Evolutionary conservation across 23 tunicate genomes (phyloP).

Genomic region (Oikopleura vanhoeffeni): DNA sequence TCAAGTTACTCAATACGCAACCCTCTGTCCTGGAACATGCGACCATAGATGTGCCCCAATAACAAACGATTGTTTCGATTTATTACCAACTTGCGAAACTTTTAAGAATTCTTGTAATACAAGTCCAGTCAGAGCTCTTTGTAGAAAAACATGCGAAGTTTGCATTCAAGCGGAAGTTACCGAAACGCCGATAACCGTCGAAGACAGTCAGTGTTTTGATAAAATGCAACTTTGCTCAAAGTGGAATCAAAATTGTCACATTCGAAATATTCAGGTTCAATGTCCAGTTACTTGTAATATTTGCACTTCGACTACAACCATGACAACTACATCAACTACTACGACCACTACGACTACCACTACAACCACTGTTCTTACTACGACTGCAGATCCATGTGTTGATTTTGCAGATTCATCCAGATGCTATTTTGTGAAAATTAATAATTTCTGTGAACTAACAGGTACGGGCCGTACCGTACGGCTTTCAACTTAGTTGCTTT

Average conservation of each 20-base stretch:
- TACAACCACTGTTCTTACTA: not conserved
- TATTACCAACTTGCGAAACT: not conserved
- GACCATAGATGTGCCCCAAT: not conserved
- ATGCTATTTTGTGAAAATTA: not conserved
- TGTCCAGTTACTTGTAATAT: not conserved
- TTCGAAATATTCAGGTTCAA: not conserved
- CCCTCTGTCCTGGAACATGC: not conserved
- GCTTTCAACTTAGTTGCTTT: too few species aligned
- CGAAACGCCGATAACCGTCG: not conserved
- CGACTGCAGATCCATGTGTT: not conserved
- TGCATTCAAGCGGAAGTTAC: not conserved
- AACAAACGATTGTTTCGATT: not conserved
- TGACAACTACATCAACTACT: not conserved
- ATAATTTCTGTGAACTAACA: not conserved
- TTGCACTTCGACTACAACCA: not conserved
- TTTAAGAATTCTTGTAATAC: not conserved
- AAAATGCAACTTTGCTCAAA: not conserved
- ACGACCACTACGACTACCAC: not conserved
- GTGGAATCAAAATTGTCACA: not conserved
- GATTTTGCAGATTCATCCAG: not conserved
- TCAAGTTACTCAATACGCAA: not conserved
- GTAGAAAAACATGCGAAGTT: not conserved
- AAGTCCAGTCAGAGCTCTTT: not conserved
- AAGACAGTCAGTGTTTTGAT: not conserved
- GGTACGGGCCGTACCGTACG: too few species aligned